Percentiles rank a stretch among this genome's conserved stretches.
Evolutionary conservation across 2,888 invertebrate species (phyloP).

Genomic region (Polyommatus iphigenia): DNA sequence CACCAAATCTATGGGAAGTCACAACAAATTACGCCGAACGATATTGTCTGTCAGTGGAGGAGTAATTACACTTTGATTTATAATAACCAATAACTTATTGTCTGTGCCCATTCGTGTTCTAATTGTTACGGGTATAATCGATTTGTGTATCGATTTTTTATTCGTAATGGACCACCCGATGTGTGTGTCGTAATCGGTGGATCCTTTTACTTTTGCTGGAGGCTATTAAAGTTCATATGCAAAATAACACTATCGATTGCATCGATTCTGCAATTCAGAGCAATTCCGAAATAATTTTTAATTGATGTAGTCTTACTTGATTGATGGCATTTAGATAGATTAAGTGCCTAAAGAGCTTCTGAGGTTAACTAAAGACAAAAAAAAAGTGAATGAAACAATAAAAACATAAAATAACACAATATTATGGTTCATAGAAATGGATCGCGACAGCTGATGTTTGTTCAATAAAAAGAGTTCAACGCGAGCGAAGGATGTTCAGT

Average conservation of each 20-base stretch:
- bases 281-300: neutral
- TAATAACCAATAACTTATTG: conserved; percentile 53
- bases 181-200: conserved; percentile 34
- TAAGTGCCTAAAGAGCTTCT: neutral
- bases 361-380: neutral
- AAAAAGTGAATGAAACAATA: neutral
- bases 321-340: no score
- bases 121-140: conserved; percentile 52
- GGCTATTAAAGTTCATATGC: neutral
- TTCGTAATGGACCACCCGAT: conserved; percentile 49
- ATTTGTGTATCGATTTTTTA: conserved; percentile 47
- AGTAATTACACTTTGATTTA: conserved; percentile 50
- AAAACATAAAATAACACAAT: no score
- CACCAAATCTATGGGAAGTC: conserved; percentile 31
- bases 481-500: no score
- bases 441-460: no score
- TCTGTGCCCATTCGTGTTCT: conserved; percentile 53
- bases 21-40: conserved; percentile 38
- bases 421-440: no score
- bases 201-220: conserved; percentile 29
- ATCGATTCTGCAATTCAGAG: neutral
- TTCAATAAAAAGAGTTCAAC: no score
- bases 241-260: neutral
- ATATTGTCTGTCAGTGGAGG: conserved; percentile 41
- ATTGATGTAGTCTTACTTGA: neutral